Conservation (phyloP, 2,888 invertebrate species). For the Pseudoips prasinana region DNA sequence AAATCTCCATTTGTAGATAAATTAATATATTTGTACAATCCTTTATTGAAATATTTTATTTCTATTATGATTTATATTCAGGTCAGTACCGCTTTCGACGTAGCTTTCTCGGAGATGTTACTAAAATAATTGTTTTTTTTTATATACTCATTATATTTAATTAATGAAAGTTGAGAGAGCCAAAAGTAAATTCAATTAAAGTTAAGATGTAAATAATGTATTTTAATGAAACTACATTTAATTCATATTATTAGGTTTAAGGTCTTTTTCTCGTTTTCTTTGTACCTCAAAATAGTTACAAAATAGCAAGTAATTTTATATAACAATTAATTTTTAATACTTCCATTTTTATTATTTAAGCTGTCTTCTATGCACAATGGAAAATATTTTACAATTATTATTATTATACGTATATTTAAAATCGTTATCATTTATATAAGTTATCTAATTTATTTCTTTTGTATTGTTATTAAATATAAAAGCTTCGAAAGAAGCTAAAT, state of each 20-base stretch:
- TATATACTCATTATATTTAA: constrained; percentile 70
- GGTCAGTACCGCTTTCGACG: constrained; percentile 50
- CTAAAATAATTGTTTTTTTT: constrained; percentile 37
- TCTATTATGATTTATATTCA: constrained; percentile 36
- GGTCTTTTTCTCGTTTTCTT: constrained; percentile 55
- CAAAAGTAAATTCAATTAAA: constrained; percentile 64
- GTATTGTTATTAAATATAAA: constrained; percentile 50
- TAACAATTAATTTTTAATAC: constrained; percentile 30
- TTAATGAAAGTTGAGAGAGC: constrained; percentile 62
- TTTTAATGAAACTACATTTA: constrained; percentile 54
- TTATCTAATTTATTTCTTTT: constrained; percentile 57
- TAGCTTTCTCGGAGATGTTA: constrained; percentile 47
- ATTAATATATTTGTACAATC: constrained; percentile 63
- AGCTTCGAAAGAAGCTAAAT: constrained; percentile 31
- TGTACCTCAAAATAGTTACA: constrained; percentile 67
- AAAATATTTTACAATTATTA: constrained; percentile 38
- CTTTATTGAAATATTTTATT: constrained; percentile 20
- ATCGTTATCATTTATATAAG: constrained; percentile 51
- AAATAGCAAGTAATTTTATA: constrained; percentile 38
- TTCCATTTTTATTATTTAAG: constrained; percentile 36
- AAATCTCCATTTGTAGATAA: constrained; percentile 60
- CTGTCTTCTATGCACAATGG: constrained; percentile 63
- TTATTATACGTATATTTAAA: constrained; percentile 43
- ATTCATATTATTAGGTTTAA: constrained; percentile 60
- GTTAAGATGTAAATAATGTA: constrained; percentile 69